Percentiles rank a stretch among this genome's conserved stretches.
Evolutionary conservation across 1,140 invertebrate genomes (phyloP).

Genomic region (Meloidogyne chitwoodi): DNA sequence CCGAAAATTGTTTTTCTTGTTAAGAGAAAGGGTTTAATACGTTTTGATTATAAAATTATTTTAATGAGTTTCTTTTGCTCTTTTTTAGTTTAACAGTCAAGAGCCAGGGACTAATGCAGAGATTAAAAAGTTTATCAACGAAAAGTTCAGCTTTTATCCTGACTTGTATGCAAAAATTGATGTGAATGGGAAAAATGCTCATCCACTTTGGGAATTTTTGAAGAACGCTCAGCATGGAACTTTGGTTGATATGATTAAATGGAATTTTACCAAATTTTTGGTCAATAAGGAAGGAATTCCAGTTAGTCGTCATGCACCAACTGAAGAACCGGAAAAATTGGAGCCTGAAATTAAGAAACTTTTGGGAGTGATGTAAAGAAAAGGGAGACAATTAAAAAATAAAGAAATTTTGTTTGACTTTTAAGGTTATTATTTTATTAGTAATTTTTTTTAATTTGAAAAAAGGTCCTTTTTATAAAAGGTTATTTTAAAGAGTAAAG

Average conservation of each 20-base stretch:
- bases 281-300: slow-evolving; percentile 37
- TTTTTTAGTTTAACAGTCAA: slow-evolving; percentile 21
- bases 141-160: slow-evolving; percentile 45
- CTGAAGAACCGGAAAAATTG: slow-evolving; percentile 35
- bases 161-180: slow-evolving; percentile 48
- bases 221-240: slow-evolving; percentile 42
- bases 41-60: no score
- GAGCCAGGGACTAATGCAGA: slow-evolving; percentile 35
- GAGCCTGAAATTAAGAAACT: slow-evolving; percentile 37
- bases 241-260: slow-evolving; percentile 44
- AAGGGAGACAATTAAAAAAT: neutral
- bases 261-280: slow-evolving; percentile 48
- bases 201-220: slow-evolving; percentile 40
- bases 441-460: no score
- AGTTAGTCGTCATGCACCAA: slow-evolving; percentile 35
- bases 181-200: slow-evolving; percentile 41
- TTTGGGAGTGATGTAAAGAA: neutral
- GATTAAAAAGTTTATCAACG: slow-evolving; percentile 41
- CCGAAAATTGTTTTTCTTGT: no score
- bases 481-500: no score
- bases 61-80: no score
- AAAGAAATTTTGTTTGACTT: no score
- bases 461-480: no score
- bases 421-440: neutral
- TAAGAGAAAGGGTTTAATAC: no score